phyloP scores from a whole-genome alignment of 2,888 invertebrate genomes.

The Lapara coniferarum region DNA sequence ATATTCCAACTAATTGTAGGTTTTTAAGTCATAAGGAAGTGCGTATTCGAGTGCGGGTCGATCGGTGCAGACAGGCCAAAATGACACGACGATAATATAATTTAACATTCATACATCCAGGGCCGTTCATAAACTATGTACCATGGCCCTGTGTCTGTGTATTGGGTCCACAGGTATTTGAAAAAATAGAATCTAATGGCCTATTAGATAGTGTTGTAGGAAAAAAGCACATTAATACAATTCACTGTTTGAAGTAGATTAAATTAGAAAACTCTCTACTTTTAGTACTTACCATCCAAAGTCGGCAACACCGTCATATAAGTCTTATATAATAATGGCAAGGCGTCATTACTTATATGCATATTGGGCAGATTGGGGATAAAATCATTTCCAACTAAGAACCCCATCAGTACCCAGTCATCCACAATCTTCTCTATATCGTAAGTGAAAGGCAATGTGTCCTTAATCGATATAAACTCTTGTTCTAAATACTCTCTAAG shows the following conservation, averaged over 20 bases:
- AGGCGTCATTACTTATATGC: conserved; percentile 95
- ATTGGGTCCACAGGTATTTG: no score
- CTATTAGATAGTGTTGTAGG: no score
- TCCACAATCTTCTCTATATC: conserved; percentile 97
- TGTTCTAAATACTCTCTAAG: conserved; percentile 96
- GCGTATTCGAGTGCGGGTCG: no score
- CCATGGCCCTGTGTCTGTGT: no score
- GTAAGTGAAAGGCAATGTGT: conserved; percentile 88
- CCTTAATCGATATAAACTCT: conserved; percentile 91
- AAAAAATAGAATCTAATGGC: no score
- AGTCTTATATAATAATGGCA: conserved; percentile 93
- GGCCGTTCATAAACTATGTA: no score
- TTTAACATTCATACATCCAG: no score
- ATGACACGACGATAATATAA: no score
- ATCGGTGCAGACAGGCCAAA: no score
- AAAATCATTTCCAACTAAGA: conserved; percentile 98
- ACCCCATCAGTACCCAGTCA: conserved; percentile 99
- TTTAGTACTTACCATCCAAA: conserved; percentile 87
- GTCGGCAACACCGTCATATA: conserved; percentile 94
- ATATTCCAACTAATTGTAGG: no score
- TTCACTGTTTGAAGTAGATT: background rate
- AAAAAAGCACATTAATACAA: no score
- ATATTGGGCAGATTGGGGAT: conserved; percentile 97
- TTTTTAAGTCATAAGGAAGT: no score
- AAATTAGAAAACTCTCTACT: conserved; percentile 24